Evolutionary conservation across 30 jellyfish, hydroid and myxozoan species (phyloP).

Genomic region (Clytia hemisphaerica): DNA sequence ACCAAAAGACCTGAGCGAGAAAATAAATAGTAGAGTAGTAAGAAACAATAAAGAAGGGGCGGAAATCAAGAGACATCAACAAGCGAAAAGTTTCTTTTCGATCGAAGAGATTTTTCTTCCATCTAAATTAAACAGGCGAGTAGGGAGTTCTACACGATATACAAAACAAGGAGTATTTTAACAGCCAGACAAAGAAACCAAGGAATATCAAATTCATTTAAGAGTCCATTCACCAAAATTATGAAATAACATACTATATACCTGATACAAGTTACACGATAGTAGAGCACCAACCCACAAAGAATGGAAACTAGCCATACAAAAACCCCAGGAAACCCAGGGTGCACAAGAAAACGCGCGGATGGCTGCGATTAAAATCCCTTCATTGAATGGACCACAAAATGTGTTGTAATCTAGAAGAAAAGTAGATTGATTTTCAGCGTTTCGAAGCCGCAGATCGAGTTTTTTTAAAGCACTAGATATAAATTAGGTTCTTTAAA

Average conservation of each 20-base stretch:
- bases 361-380: constrained; percentile 44
- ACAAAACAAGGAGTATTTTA: neutral
- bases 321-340: constrained; percentile 91
- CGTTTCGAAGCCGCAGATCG: too few species aligned
- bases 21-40: neutral
- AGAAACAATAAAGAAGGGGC: too few species aligned
- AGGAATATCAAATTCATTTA: neutral
- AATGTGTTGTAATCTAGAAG: constrained; percentile 56
- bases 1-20: constrained; percentile 66
- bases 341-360: constrained; percentile 81
- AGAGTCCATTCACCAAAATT: too few species aligned
- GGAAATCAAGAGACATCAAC: too few species aligned
- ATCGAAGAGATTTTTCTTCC: too few species aligned
- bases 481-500: too few species aligned
- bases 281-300: constrained; percentile 78
- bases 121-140: neutral
- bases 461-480: too few species aligned
- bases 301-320: constrained; percentile 74
- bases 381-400: constrained; percentile 79
- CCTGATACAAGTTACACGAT: constrained; percentile 73
- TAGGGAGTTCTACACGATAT: neutral
- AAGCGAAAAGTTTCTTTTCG: too few species aligned
- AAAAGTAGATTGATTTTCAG: too few species aligned
- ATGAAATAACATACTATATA: too few species aligned
- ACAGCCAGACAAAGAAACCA: neutral